Percentiles rank a stretch among this genome's conserved stretches.
These are phyloP conservation scores for Lathamus discolor DNA, from an alignment of 2,113 vertebrate genomes.

Conservation along the genomic window DNA sequence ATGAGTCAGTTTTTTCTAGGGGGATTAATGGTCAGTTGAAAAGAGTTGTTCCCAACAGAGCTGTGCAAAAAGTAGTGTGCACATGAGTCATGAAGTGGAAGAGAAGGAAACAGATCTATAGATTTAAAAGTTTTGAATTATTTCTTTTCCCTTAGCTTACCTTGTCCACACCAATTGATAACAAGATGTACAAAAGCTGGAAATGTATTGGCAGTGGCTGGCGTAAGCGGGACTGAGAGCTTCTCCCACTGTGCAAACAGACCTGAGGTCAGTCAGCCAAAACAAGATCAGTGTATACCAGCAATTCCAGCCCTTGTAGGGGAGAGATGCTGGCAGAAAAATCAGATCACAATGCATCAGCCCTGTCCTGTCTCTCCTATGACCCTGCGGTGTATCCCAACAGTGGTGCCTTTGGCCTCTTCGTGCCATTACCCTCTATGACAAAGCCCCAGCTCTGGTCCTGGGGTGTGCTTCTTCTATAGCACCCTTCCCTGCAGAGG, in stretches of 20 bases:
- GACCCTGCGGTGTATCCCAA: accelerated
- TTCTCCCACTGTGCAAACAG: background rate
- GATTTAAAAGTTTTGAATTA: background rate
- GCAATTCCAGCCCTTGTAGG: background rate
- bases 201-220: background rate
- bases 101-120: background rate
- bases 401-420: background rate
- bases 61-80: background rate
- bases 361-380: background rate
- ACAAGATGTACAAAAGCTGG: background rate
- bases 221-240: background rate
- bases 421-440: background rate
- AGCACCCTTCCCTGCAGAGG: background rate
- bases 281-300: background rate
- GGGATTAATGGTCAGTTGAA: background rate
- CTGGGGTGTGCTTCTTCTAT: background rate
- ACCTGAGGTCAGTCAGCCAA: background rate
- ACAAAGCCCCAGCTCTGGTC: background rate
- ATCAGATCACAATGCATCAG: background rate
- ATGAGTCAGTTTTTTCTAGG: background rate
- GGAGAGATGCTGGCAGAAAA: background rate
- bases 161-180: background rate
- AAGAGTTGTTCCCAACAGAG: background rate
- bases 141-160: background rate
- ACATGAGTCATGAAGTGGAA: background rate